A percentile compares a stretch with the other conserved stretches of the same genome.
Conservation (phyloP, 2,888 invertebrate species). For the Megalurothrips usitatus region DNA sequence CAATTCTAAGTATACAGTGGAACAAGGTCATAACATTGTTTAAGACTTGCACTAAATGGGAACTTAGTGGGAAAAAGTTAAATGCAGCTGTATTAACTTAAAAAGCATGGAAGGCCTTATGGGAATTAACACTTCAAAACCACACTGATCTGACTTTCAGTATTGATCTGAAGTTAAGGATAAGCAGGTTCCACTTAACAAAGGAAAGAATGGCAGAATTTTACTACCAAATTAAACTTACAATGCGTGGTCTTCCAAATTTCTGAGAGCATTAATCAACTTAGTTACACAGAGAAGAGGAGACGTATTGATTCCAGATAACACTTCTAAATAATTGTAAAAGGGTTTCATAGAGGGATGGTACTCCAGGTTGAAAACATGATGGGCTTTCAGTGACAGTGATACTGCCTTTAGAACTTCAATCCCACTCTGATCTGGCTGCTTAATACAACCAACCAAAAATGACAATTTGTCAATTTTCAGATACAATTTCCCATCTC, state of each 20-base stretch:
- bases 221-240: neutral
- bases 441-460: neutral
- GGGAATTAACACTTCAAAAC: too few species aligned
- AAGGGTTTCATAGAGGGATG: neutral
- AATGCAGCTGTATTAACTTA: neutral
- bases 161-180: too few species aligned
- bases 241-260: neutral
- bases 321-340: neutral
- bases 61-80: neutral
- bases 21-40: neutral
- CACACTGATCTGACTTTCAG: too few species aligned
- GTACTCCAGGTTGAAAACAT: neutral
- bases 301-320: neutral
- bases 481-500: conserved; percentile 1
- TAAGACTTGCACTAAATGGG: neutral
- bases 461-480: neutral
- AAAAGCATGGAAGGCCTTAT: too few species aligned
- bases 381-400: neutral
- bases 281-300: neutral
- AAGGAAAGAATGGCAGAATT: neutral
- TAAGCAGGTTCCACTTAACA: neutral
- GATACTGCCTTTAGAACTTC: neutral
- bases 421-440: neutral
- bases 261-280: neutral
- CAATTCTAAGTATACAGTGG: neutral